A percentile compares a stretch with the other conserved stretches of the same genome.
Conservation (phyloP, 2,888 invertebrate genomes). For the Automeris io region DNA sequence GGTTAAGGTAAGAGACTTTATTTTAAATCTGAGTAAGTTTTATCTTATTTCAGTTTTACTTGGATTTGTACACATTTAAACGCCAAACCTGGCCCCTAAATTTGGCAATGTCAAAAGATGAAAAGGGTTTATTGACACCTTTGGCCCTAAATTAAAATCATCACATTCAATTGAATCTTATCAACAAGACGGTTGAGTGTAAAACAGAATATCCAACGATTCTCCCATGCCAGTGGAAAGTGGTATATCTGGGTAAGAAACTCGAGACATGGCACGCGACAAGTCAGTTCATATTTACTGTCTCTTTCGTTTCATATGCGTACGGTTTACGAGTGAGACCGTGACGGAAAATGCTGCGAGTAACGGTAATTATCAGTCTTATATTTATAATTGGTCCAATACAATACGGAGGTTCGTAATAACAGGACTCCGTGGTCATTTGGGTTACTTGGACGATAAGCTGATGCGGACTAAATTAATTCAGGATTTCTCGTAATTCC, state of each 20-base stretch:
- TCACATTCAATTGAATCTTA: slow-evolving; percentile 15
- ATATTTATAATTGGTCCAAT: slow-evolving; percentile 60
- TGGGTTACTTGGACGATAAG: slow-evolving; percentile 24
- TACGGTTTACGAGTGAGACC: slow-evolving; percentile 19
- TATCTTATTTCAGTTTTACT: too few species aligned
- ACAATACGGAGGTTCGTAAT: slow-evolving; percentile 41
- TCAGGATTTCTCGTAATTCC: slow-evolving; percentile 5
- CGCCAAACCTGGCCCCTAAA: slow-evolving; percentile 18
- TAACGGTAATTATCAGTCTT: slow-evolving; percentile 60
- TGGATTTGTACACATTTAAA: too few species aligned
- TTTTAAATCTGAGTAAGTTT: too few species aligned
- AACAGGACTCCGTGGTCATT: slow-evolving; percentile 47
- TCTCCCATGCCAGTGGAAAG: slow-evolving; percentile 28
- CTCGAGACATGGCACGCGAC: slow-evolving; percentile 46
- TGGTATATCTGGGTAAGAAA: slow-evolving; percentile 39
- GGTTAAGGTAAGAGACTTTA: too few species aligned
- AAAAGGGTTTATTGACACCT: slow-evolving; percentile 19
- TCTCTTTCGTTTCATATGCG: slow-evolving; percentile 26
- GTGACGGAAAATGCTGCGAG: slow-evolving; percentile 23
- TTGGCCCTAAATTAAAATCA: slow-evolving; percentile 13
- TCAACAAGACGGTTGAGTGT: slow-evolving; percentile 13
- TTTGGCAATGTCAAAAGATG: slow-evolving; percentile 29
- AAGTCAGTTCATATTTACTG: slow-evolving; percentile 33
- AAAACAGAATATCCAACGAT: slow-evolving; percentile 10
- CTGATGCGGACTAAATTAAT: slow-evolving; percentile 4